A percentile compares a stretch with the other conserved stretches of the same genome.
Evolutionary conservation across 2,797 vertebrate genomes (phyloP).

Genomic region (Octomys mimax): DNA sequence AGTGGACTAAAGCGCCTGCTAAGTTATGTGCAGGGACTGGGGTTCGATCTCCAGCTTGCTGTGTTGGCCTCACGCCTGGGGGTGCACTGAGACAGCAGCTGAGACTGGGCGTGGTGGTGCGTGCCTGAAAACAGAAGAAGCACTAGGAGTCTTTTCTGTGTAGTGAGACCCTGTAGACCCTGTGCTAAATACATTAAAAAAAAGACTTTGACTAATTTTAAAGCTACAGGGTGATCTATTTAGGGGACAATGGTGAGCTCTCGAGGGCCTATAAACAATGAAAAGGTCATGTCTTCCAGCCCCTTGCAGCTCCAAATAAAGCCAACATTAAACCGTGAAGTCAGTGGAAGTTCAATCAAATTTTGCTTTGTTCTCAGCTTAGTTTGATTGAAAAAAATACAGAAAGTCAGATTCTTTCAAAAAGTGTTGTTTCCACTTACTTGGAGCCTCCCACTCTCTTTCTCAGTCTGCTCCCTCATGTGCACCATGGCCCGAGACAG

Average conservation of each 20-base stretch:
- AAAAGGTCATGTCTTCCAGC: constrained; percentile 28
- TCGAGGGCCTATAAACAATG: constrained; percentile 6
- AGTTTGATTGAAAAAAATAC: background rate
- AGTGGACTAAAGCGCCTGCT: too few relatives aligned
- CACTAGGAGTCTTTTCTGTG: too few relatives aligned
- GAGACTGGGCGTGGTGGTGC: too few relatives aligned
- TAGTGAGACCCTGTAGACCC: too few relatives aligned
- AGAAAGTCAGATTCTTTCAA: background rate
- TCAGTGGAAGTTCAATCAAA: constrained; percentile 25
- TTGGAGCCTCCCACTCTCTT: too few relatives aligned
- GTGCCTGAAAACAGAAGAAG: too few relatives aligned
- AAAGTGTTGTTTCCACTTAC: background rate
- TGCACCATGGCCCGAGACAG: background rate
- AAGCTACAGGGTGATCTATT: background rate
- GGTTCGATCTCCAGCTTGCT: too few relatives aligned
- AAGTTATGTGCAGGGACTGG: too few relatives aligned
- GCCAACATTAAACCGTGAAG: constrained; percentile 50
- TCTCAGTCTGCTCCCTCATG: background rate
- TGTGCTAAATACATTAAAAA: too few relatives aligned
- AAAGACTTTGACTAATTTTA: background rate
- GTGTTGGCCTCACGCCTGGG: too few relatives aligned
- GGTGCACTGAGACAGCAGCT: too few relatives aligned
- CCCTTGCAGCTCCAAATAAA: constrained; percentile 59
- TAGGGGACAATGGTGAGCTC: background rate
- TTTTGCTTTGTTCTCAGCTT: constrained; percentile 27